phyloP scores from a whole-genome alignment of 2,888 invertebrate genomes.

The Apodemia zela region DNA sequence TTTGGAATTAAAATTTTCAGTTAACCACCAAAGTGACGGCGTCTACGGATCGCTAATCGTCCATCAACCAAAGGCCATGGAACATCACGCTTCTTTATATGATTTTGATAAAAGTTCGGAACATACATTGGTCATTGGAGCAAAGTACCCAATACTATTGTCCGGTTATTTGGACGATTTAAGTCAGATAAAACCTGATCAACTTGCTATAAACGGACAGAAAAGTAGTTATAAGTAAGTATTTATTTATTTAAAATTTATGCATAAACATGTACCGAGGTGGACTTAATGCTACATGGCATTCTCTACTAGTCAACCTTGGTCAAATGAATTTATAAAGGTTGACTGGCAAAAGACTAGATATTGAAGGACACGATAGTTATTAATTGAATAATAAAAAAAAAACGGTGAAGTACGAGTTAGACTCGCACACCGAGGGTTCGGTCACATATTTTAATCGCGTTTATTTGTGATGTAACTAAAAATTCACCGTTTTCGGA shows the following conservation, averaged over 20 bases:
- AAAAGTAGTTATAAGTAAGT: constrained; percentile 57
- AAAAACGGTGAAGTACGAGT: no score
- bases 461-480: no score
- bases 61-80: constrained; percentile 67
- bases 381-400: no score
- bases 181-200: constrained; percentile 57
- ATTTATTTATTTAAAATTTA: constrained; percentile 8
- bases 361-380: no score
- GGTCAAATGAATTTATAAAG: no score
- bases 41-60: constrained; percentile 80
- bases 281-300: no score
- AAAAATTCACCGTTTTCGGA: no score
- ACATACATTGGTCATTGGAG: constrained; percentile 68
- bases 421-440: no score
- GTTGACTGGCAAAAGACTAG: no score
- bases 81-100: constrained; percentile 59
- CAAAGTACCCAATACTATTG: constrained; percentile 74
- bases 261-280: no score
- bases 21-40: constrained; percentile 81
- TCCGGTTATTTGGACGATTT: constrained; percentile 73
- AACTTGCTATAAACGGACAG: constrained; percentile 53
- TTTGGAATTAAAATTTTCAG: constrained; percentile 49
- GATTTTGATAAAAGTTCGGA: constrained; percentile 69
- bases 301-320: no score
- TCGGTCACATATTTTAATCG: no score